A percentile compares a stretch with the other conserved stretches of the same genome.
phyloP scores from a whole-genome alignment of 2,113 vertebrate genomes.

The Morone chrysops region DNA sequence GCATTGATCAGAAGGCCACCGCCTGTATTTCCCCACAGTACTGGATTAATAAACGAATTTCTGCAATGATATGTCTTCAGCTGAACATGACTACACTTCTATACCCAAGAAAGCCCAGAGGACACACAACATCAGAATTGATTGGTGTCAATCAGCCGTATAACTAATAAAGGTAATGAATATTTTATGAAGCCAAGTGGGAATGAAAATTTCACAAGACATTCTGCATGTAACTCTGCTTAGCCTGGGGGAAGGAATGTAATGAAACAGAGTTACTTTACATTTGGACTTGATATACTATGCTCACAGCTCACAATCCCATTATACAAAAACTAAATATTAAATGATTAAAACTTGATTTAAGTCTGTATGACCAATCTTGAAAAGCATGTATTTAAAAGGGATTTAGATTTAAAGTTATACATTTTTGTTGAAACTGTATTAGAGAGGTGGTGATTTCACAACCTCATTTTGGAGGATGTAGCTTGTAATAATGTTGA shows the following conservation, averaged over 20 bases:
- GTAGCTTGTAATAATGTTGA: too few species aligned
- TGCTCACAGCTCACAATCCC: constrained; percentile 12
- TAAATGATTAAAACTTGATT: constrained; percentile 1
- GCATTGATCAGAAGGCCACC: constrained; percentile 50
- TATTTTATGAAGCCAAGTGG: constrained; percentile 45
- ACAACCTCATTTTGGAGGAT: too few species aligned
- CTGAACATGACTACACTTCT: constrained; percentile 28
- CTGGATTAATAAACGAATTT: constrained; percentile 46
- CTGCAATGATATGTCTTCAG: constrained; percentile 40
- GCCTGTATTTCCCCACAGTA: constrained; percentile 48
- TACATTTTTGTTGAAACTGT: not conserved
- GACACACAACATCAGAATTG: constrained; percentile 34
- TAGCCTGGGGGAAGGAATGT: not conserved
- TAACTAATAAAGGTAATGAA: constrained; percentile 53
- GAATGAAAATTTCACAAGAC: constrained; percentile 33
- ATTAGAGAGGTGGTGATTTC: too few species aligned
- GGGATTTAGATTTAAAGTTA: not conserved
- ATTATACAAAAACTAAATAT: not conserved
- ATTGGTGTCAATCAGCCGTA: constrained; percentile 53
- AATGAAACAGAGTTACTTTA: constrained; percentile 28
- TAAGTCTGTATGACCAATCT: not conserved
- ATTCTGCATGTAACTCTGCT: constrained; percentile 13
- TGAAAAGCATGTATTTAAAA: not conserved
- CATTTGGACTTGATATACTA: constrained; percentile 8
- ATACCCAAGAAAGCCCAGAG: constrained; percentile 33